Percentiles rank a stretch among this genome's conserved stretches.
Conservation (phyloP, 2,888 invertebrate species). For the Pherbina coryleti region DNA sequence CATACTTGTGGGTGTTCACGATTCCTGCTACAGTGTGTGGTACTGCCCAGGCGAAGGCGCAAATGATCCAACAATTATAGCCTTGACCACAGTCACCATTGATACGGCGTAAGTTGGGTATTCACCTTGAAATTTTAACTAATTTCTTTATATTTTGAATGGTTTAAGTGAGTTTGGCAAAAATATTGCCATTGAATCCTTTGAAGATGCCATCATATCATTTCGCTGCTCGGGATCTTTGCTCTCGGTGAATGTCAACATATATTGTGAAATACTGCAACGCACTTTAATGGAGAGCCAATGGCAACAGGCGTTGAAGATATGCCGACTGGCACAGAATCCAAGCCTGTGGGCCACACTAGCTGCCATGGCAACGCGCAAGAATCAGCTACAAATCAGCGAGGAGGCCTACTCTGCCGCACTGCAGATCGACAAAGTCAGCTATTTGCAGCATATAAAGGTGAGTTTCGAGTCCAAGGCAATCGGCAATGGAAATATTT, state of each 20-base stretch:
- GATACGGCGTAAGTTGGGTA: constrained; percentile 68
- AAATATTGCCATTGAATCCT: constrained; percentile 83
- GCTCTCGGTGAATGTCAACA: constrained; percentile 70
- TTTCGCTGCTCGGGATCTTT: constrained; percentile 91
- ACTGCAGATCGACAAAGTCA: constrained; percentile 87
- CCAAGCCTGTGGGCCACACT: constrained; percentile 92
- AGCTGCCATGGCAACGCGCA: constrained; percentile 90
- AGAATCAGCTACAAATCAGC: constrained; percentile 87
- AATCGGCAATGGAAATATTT: not conserved
- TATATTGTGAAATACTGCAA: constrained; percentile 72
- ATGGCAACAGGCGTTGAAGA: constrained; percentile 88
- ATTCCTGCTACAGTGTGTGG: constrained; percentile 84
- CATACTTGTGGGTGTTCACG: constrained; percentile 83
- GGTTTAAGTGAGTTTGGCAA: constrained; percentile 85
- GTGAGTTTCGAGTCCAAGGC: constrained; percentile 67
- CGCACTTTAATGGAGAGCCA: constrained; percentile 80
- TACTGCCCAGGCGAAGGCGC: constrained; percentile 82
- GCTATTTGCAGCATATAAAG: constrained; percentile 85
- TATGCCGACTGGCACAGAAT: constrained; percentile 74
- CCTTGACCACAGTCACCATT: constrained; percentile 73
- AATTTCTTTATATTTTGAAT: constrained; percentile 51
- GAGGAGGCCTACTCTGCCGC: constrained; percentile 96
- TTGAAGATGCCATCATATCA: constrained; percentile 86
- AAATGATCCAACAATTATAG: constrained; percentile 79
- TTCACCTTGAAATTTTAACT: not conserved